A percentile compares a stretch with the other conserved stretches of the same genome.
Conservation (phyloP, 1,140 invertebrate genomes). For the Heliothis virescens region DNA sequence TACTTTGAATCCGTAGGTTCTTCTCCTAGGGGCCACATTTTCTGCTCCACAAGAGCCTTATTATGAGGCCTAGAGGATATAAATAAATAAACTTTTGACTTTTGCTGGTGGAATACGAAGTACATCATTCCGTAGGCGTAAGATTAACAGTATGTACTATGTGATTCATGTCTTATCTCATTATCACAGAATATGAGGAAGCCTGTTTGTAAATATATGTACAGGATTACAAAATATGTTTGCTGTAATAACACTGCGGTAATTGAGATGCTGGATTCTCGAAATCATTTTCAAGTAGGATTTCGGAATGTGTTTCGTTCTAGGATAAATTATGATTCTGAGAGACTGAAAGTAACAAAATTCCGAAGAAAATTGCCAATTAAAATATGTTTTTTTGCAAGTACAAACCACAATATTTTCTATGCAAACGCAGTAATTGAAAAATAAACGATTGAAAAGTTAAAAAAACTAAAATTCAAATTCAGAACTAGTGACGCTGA, state of each 20-base stretch:
- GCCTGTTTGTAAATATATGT: constrained; percentile 17
- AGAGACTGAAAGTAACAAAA: background rate
- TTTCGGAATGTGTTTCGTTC: background rate
- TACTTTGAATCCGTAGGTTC: too few relatives aligned
- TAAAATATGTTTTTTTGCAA: too few relatives aligned
- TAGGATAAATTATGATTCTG: background rate
- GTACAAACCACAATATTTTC: too few relatives aligned
- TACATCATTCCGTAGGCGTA: too few relatives aligned
- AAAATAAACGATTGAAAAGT: too few relatives aligned
- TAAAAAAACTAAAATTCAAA: background rate
- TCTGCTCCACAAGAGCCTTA: too few relatives aligned
- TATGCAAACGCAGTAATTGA: too few relatives aligned
- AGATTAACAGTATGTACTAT: background rate
- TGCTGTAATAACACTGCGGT: constrained; percentile 1
- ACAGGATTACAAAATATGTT: constrained; percentile 30
- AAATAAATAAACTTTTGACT: too few relatives aligned
- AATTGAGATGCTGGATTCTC: background rate
- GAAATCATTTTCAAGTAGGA: background rate
- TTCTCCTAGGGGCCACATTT: too few relatives aligned
- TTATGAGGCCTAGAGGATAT: too few relatives aligned
- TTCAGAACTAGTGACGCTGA: background rate
- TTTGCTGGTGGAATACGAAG: too few relatives aligned
- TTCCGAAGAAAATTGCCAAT: too few relatives aligned
- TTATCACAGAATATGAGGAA: constrained; percentile 35
- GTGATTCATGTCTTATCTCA: constrained; percentile 23